phyloP scores from a whole-genome alignment of 1,140 invertebrate species.

The Gonioctena quinquepunctata region DNA sequence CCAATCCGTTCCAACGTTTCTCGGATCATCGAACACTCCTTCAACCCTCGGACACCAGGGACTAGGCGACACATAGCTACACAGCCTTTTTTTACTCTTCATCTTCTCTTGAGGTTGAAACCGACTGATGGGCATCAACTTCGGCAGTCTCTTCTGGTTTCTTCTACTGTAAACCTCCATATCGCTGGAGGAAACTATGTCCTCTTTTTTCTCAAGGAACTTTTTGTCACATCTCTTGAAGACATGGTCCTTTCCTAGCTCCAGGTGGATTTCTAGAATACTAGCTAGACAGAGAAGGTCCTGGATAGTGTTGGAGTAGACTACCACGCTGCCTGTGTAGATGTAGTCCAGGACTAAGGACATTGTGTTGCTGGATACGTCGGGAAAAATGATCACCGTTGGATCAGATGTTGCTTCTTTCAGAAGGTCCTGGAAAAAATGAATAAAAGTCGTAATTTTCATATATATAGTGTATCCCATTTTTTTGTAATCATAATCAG shows the following conservation, averaged over 20 bases:
- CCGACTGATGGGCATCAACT: conserved; percentile 44
- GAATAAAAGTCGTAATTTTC: no score
- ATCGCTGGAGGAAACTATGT: conserved; percentile 13
- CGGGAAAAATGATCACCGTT: conserved; percentile 47
- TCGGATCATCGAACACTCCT: conserved; percentile 42
- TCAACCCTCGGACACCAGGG: conserved; percentile 48
- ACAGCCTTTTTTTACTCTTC: conserved; percentile 32
- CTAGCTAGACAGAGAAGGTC: conserved; percentile 45
- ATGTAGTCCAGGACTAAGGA: conserved; percentile 53
- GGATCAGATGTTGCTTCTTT: conserved; percentile 34
- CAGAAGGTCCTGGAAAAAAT: conserved; percentile 44
- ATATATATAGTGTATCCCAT: no score
- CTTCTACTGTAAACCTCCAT: conserved; percentile 22
- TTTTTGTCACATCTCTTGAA: background rate
- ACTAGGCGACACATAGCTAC: conserved; percentile 48
- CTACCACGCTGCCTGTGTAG: conserved; percentile 46
- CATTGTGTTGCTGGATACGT: conserved; percentile 45
- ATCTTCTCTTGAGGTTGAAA: conserved; percentile 18
- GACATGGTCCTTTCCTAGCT: conserved; percentile 19
- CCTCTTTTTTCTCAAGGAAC: conserved; percentile 25
- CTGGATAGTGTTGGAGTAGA: conserved; percentile 37
- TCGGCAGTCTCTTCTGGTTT: conserved; percentile 42
- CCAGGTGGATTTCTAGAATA: conserved; percentile 42
- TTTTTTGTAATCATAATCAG: no score
- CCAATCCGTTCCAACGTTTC: conserved; percentile 20